phyloP scores from a whole-genome alignment of 2,888 invertebrate species.

The Stramonita haemastoma region DNA sequence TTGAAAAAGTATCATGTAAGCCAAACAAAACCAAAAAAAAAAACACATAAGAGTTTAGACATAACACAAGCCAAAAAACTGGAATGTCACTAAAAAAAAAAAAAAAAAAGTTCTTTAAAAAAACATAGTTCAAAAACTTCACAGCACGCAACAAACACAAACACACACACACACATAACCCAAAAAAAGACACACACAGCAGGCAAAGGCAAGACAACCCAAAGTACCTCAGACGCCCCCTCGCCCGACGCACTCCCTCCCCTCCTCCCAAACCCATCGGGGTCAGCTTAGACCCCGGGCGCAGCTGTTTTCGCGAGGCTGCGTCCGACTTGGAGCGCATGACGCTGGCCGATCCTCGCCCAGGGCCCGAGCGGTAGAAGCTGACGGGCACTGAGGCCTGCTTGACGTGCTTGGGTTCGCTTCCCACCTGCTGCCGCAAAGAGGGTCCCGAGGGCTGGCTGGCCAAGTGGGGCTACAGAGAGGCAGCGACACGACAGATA shows the following conservation, averaged over 20 bases:
- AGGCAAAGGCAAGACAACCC: neutral
- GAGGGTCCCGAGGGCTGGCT: neutral
- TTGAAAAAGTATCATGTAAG: too few species aligned
- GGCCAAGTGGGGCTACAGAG: neutral
- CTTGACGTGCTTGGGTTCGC: constrained; percentile 58
- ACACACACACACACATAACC: constrained; percentile 15
- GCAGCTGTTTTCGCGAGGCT: constrained; percentile 51
- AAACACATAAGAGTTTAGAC: neutral
- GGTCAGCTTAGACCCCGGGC: neutral
- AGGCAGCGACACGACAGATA: neutral
- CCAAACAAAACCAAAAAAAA: neutral
- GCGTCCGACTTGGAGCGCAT: constrained; percentile 66
- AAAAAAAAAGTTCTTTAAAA: neutral
- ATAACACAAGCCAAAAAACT: too few species aligned
- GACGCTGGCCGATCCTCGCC: constrained; percentile 51
- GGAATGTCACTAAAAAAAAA: neutral
- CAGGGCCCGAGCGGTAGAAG: constrained; percentile 55
- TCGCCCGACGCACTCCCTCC: neutral
- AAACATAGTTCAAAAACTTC: neutral
- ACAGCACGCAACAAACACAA: neutral
- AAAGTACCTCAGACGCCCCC: constrained; percentile 6
- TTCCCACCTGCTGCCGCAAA: neutral
- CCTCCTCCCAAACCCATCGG: neutral
- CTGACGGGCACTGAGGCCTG: constrained; percentile 69
- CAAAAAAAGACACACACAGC: neutral